Percentiles rank a stretch among this genome's conserved stretches.
These are phyloP conservation scores for Halocynthia aurantium DNA, from an alignment of 23 tunicate species.

Conservation along the genomic window DNA sequence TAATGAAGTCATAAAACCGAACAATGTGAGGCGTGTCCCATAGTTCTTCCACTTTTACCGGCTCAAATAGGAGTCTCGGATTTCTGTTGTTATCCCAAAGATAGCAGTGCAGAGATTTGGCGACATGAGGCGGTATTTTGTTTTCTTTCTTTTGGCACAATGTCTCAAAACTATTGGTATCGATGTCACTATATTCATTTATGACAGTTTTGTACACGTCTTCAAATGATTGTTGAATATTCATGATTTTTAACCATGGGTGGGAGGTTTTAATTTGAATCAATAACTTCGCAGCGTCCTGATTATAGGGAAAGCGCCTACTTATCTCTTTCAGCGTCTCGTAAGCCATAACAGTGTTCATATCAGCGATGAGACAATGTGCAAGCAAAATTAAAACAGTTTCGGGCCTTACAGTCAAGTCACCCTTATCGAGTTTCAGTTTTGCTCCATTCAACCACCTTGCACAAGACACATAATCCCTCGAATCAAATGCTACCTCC, in stretches of 20 bases:
- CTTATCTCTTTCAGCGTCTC: neutral
- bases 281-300: neutral
- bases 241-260: neutral
- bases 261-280: neutral
- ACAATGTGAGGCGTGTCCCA: neutral
- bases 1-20: neutral
- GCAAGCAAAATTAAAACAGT: neutral
- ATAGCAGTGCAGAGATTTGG: neutral
- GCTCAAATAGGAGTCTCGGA: neutral
- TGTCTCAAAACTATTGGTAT: neutral
- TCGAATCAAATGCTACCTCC: neutral
- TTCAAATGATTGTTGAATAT: neutral
- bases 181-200: neutral
- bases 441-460: neutral
- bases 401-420: neutral
- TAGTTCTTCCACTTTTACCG: neutral
- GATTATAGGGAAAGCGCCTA: neutral
- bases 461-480: neutral
- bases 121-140: neutral
- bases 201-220: neutral
- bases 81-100: constrained; percentile 4
- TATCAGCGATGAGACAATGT: neutral
- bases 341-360: neutral
- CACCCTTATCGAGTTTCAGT: neutral
- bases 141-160: neutral